Conservation (phyloP, 1,140 invertebrate species). For the Drosophila littoralis region DNA sequence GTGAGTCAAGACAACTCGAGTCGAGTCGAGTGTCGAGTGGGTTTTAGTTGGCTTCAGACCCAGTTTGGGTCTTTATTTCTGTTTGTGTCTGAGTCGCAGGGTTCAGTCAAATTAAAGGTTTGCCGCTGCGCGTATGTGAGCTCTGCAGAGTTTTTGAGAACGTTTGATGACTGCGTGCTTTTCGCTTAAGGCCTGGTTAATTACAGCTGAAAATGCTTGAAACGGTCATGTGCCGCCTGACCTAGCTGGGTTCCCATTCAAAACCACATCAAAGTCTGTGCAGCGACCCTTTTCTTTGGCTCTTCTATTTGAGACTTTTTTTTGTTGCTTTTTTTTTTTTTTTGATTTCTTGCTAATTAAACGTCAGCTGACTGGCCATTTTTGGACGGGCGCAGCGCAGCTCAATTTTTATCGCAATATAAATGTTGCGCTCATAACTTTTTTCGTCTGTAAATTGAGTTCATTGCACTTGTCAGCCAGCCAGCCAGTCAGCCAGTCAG, state of each 20-base stretch:
- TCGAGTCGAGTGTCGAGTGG: slow-evolving; percentile 27
- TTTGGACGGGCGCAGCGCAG: slow-evolving; percentile 29
- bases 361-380: slow-evolving; percentile 62
- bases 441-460: slow-evolving; percentile 64
- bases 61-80: slow-evolving; percentile 5
- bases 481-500: slow-evolving; percentile 31
- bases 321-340: slow-evolving; percentile 29
- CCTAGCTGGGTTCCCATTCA: slow-evolving; percentile 9
- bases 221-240: slow-evolving; percentile 8
- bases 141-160: slow-evolving; percentile 24
- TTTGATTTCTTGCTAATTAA: slow-evolving; percentile 62
- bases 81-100: background rate
- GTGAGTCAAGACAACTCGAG: slow-evolving; percentile 42
- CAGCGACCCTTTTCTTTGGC: slow-evolving; percentile 29
- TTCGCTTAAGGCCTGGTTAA: slow-evolving; percentile 40
- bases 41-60: slow-evolving; percentile 17
- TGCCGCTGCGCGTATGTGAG: slow-evolving; percentile 12
- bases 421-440: slow-evolving; percentile 71
- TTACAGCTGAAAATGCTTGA: slow-evolving; percentile 42
- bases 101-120: slow-evolving; percentile 39
- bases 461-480: slow-evolving; percentile 72
- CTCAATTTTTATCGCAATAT: slow-evolving; percentile 61
- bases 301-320: slow-evolving; percentile 10
- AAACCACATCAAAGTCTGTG: slow-evolving; percentile 50
- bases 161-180: slow-evolving; percentile 51